phyloP scores from a whole-genome alignment of 2,888 invertebrate species.

The Koerneria pararmatus region DNA sequence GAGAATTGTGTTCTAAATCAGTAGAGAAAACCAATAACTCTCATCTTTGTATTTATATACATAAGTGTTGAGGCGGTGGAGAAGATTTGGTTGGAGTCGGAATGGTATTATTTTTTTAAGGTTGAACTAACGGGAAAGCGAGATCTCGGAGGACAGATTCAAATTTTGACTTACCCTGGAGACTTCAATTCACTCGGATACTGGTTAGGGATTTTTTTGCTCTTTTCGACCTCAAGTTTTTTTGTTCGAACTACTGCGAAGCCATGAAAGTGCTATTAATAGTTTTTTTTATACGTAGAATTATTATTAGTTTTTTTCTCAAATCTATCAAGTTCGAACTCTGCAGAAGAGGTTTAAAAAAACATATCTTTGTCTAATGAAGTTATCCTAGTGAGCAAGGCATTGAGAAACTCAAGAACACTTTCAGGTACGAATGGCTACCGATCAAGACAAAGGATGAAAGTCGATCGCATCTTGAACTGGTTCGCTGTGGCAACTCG shows the following conservation, averaged over 20 bases:
- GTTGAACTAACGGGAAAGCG: constrained; percentile 40
- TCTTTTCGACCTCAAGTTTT: not conserved
- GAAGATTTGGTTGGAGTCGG: too few relatives aligned
- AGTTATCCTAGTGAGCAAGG: too few relatives aligned
- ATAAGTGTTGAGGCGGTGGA: too few relatives aligned
- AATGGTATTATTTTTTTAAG: not conserved
- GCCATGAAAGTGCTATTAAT: not conserved
- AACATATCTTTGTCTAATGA: too few relatives aligned
- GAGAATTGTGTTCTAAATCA: too few relatives aligned
- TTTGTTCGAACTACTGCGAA: not conserved
- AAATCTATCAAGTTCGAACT: too few relatives aligned
- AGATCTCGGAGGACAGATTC: constrained; percentile 46
- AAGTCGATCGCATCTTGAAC: constrained; percentile 19
- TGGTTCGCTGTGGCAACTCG: constrained; percentile 41
- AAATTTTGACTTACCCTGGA: constrained; percentile 44
- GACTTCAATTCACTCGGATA: constrained; percentile 36
- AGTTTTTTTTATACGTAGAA: too few relatives aligned
- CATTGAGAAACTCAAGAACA: too few relatives aligned
- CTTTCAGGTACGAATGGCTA: constrained; percentile 45
- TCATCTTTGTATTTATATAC: too few relatives aligned
- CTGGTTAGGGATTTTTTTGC: constrained; percentile 23
- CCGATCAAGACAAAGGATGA: constrained; percentile 32
- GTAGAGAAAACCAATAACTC: too few relatives aligned
- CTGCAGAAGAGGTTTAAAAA: too few relatives aligned
- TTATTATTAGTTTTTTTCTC: too few relatives aligned